phyloP scores from a whole-genome alignment of 2,113 vertebrate genomes.

The Thalassarche chlororhynchos region DNA sequence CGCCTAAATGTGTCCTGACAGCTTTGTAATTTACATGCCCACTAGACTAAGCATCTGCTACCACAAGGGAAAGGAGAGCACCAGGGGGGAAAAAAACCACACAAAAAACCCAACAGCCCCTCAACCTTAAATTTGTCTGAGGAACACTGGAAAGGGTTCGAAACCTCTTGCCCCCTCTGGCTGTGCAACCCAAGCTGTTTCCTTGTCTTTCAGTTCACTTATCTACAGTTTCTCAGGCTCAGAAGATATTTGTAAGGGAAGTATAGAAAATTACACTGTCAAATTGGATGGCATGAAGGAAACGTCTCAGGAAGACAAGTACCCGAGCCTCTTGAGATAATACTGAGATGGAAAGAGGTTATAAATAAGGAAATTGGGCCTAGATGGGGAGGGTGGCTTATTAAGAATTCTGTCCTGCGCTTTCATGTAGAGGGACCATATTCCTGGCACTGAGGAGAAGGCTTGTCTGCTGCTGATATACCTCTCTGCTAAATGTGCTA shows the following conservation, averaged over 20 bases:
- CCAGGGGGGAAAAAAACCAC: neutral
- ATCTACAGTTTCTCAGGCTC: neutral
- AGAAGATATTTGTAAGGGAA: neutral
- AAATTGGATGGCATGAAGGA: neutral
- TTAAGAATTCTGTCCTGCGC: constrained; percentile 15
- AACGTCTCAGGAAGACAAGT: neutral
- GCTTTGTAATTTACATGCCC: neutral
- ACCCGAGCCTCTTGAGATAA: neutral
- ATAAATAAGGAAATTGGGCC: constrained; percentile 28
- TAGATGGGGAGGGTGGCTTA: neutral
- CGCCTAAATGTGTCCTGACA: neutral
- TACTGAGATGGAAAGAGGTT: constrained; percentile 1
- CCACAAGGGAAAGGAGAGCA: neutral
- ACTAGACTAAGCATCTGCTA: neutral
- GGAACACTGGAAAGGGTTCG: neutral
- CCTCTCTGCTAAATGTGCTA: neutral
- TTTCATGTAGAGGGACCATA: neutral
- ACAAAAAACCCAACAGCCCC: neutral
- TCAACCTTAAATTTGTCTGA: neutral
- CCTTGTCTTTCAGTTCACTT: neutral
- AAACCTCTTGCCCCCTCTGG: neutral
- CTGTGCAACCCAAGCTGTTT: neutral
- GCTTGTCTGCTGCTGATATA: neutral
- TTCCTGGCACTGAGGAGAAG: neutral
- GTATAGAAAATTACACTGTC: constrained; percentile 32